phyloP scores from a whole-genome alignment of 2,797 vertebrate genomes.

The Notolepis coatsorum region DNA sequence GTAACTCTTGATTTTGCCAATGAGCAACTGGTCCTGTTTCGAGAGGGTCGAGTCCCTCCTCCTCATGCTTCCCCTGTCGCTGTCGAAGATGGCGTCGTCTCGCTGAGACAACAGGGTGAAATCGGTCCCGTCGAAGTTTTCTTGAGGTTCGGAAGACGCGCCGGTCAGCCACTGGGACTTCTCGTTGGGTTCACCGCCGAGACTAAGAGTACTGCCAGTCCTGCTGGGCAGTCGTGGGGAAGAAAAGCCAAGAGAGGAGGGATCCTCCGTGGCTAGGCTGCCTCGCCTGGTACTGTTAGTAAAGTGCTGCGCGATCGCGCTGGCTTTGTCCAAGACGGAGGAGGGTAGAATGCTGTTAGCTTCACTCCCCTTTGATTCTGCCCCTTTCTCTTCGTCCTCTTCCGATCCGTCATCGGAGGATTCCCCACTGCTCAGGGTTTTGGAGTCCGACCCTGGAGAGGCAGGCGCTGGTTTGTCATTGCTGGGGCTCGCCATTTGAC shows the following conservation, averaged over 20 bases:
- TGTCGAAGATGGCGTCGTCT: constrained; percentile 66
- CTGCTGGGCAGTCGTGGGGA: constrained; percentile 75
- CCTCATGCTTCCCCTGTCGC: constrained; percentile 35
- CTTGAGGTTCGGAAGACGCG: constrained; percentile 42
- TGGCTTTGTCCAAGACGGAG: constrained; percentile 90
- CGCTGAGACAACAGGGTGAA: constrained; percentile 40
- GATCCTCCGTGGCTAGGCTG: constrained; percentile 77
- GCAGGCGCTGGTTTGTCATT: constrained; percentile 14
- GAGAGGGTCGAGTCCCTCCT: constrained; percentile 85
- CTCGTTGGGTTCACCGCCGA: constrained; percentile 69
- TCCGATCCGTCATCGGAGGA: constrained; percentile 78
- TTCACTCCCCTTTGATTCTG: constrained; percentile 17
- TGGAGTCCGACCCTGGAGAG: constrained; percentile 50
- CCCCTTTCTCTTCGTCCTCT: constrained; percentile 75
- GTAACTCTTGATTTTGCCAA: constrained; percentile 92
- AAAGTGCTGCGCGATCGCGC: constrained; percentile 88
- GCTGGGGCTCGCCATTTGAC: constrained; percentile 1
- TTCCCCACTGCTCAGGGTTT: constrained; percentile 86
- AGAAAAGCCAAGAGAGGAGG: constrained; percentile 58
- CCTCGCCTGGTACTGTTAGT: constrained; percentile 77
- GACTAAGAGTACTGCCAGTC: constrained; percentile 81
- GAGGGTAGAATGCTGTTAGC: constrained; percentile 87
- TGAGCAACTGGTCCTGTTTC: constrained; percentile 86
- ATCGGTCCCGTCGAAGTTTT: constrained; percentile 40
- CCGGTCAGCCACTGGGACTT: constrained; percentile 39